Evolutionary conservation across 2,113 vertebrate species (phyloP), one percentile per base, ranked within the genome.

Genomic region (Sebastes schlegelii): DNA sequence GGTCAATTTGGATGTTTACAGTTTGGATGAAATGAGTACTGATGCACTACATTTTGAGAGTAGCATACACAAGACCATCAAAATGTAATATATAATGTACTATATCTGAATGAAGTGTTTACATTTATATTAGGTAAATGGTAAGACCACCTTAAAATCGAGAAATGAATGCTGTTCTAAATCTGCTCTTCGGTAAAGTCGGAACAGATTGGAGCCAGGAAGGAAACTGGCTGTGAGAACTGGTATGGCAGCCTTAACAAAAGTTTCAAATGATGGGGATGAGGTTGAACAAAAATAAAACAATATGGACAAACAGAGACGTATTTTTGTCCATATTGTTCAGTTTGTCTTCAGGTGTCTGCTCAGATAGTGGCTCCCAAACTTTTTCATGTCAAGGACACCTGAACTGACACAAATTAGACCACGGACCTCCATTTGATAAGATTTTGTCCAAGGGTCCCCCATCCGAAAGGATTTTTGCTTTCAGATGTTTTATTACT

Each of bases 271-370:
- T 58, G 7, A 69, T 43, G 17, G 6, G 12, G 68, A 10, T 26
- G 40, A 70, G 2, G 45, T 17, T 14, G 42, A 57, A 49, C 2
- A 17, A 60, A 69, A 65, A 74, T 4, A 10, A 3, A 46, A 46
- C 2, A 45, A n/a, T 8, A 4, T 19, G 0, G 13, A 62, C 54
- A 46, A 45, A 63, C 34, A 26, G 8, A 73, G 11, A 42, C 4
- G 34, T 21, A 42, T 45, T 52, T 21, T 65, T 40, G 12, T 40
- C 4, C 4, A 19, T n/a, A 7, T 67, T 48, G n/a, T n/a, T 54
- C 34, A 75, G 23, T 69, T 66, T 9, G 43, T 76, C 23, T 77
- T 54, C 67, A 63, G 10, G 57, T 23, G 23, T 23, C 45, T 66
- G 14, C 55, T 55, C 51, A 51, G 17, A 81, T 34, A 34, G 34